These are phyloP conservation scores for Cyphomyrus discorhynchus DNA, from an alignment of 2,113 vertebrate genomes.

Conservation along the genomic window DNA sequence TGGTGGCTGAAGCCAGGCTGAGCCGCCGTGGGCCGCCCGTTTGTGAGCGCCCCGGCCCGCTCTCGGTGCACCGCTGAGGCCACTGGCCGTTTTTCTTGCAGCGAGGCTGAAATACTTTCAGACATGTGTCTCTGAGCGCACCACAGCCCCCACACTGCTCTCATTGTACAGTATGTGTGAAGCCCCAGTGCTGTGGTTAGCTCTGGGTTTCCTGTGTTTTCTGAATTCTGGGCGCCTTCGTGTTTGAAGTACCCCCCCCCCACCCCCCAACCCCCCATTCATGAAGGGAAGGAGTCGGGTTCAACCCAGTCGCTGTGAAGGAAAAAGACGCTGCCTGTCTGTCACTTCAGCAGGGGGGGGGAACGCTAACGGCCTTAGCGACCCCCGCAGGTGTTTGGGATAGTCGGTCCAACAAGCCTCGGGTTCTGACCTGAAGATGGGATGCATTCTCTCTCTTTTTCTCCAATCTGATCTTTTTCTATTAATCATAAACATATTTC, in stretches of 20 bases:
- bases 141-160: slow-evolving; percentile 43
- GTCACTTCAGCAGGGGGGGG: neutral
- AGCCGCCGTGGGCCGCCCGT: slow-evolving; percentile 27
- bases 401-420: neutral
- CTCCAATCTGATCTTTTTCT: neutral
- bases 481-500: neutral
- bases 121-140: slow-evolving; percentile 48
- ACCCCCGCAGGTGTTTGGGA: neutral
- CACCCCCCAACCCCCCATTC: neutral
- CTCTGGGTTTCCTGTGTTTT: slow-evolving; percentile 22
- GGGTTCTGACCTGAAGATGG: neutral
- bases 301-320: neutral
- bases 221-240: slow-evolving; percentile 16
- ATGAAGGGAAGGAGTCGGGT: neutral
- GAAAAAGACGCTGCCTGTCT: neutral
- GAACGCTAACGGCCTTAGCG: neutral
- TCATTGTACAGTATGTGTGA: slow-evolving; percentile 51
- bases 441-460: neutral
- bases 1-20: slow-evolving; percentile 39
- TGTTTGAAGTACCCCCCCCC: slow-evolving; percentile 4
- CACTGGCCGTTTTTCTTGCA: slow-evolving; percentile 55
- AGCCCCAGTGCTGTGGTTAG: slow-evolving; percentile 50
- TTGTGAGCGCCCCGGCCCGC: neutral
- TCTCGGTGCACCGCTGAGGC: slow-evolving; percentile 42
- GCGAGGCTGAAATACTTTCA: slow-evolving; percentile 58